These are phyloP conservation scores for Chydorus sphaericus DNA, from an alignment of 2,888 invertebrate genomes.

Conservation along the genomic window DNA sequence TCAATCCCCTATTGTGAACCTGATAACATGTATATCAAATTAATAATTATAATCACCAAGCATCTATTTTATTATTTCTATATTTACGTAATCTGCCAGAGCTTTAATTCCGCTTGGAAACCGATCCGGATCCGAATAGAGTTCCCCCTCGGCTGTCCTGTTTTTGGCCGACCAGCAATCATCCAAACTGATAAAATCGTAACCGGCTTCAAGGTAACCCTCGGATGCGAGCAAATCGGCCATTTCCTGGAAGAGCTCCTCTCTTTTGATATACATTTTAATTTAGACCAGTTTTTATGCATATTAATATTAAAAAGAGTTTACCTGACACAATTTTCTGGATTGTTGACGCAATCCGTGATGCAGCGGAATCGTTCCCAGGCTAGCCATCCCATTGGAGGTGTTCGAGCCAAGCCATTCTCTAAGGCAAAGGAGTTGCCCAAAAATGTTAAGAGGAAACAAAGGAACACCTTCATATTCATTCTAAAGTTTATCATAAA, in stretches of 20 bases:
- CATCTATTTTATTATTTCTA: not conserved
- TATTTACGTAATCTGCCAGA: slow-evolving; percentile 73
- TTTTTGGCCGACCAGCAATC: slow-evolving; percentile 88
- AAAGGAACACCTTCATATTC: too few species aligned
- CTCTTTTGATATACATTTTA: slow-evolving; percentile 40
- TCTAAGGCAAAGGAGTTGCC: slow-evolving; percentile 43
- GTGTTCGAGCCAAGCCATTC: slow-evolving; percentile 66
- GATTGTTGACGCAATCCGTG: slow-evolving; percentile 74
- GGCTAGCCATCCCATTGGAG: slow-evolving; percentile 84
- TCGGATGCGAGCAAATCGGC: slow-evolving; percentile 71
- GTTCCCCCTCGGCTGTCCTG: slow-evolving; percentile 54
- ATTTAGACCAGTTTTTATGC: slow-evolving; percentile 12
- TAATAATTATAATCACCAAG: not conserved
- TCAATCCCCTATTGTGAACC: slow-evolving; percentile 84
- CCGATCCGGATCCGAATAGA: slow-evolving; percentile 68
- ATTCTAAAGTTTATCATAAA: too few species aligned
- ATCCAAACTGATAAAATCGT: slow-evolving; percentile 81
- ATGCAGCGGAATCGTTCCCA: slow-evolving; percentile 79
- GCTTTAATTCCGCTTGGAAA: slow-evolving; percentile 87
- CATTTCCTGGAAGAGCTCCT: slow-evolving; percentile 77
- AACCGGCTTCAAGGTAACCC: slow-evolving; percentile 76
- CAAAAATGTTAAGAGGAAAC: too few species aligned
- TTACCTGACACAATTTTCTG: slow-evolving; percentile 76
- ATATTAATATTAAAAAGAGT: slow-evolving; percentile 2
- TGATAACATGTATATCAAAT: slow-evolving; percentile 29